Conservation (phyloP, 2,113 vertebrate species). For the Vombatus ursinus region DNA sequence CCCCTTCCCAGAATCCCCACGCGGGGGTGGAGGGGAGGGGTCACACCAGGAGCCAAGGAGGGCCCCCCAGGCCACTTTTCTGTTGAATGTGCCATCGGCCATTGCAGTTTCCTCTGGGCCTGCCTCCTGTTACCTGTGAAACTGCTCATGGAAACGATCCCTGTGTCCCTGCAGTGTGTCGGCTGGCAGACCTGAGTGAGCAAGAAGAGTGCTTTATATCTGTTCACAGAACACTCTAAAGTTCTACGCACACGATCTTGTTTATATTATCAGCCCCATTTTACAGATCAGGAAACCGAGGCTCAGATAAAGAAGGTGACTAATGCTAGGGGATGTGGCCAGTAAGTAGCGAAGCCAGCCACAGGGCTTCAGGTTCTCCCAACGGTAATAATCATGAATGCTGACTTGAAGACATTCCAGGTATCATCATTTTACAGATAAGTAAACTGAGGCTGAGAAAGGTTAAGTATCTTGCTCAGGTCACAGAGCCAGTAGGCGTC, state of each 20-base stretch:
- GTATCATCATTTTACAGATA: background rate
- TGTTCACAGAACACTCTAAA: background rate
- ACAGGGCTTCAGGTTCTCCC: background rate
- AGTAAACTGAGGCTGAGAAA: background rate
- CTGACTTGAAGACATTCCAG: background rate
- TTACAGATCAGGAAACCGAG: background rate
- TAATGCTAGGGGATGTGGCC: accelerated
- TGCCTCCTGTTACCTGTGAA: conserved; percentile 88
- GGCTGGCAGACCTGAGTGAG: conserved; percentile 88
- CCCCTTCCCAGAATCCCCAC: background rate
- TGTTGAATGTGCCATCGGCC: accelerated
- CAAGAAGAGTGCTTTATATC: background rate
- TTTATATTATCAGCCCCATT: background rate
- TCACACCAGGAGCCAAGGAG: accelerated
- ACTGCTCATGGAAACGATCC: conserved; percentile 97
- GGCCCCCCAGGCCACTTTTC: too few relatives aligned
- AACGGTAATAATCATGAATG: background rate
- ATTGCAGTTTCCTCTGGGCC: background rate
- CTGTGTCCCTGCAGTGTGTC: conserved; percentile 97
- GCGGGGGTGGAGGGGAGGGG: accelerated
- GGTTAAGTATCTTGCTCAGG: background rate
- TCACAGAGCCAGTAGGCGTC: background rate
- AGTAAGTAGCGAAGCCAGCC: background rate
- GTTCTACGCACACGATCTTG: background rate
- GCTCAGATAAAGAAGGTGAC: background rate